Evolutionary conservation across 1,140 invertebrate species (phyloP).

Genomic region (Telenomus remus): DNA sequence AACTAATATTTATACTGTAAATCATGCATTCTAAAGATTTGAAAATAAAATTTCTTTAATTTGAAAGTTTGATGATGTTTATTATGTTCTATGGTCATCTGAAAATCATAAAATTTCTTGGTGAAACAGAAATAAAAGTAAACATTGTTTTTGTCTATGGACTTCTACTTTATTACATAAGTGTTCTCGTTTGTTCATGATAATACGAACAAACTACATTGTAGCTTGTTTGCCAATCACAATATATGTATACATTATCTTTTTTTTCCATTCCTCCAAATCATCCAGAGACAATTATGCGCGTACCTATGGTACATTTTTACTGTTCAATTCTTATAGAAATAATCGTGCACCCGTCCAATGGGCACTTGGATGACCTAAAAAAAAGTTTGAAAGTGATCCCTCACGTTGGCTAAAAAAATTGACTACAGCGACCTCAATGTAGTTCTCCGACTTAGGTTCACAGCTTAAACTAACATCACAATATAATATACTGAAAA

Average conservation of each 20-base stretch:
- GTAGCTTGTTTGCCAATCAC: constrained; percentile 74
- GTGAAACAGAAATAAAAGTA: constrained; percentile 43
- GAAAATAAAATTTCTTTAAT: too few relatives aligned
- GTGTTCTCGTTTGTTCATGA: constrained; percentile 73
- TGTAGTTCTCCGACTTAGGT: constrained; percentile 68
- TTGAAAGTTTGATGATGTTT: too few relatives aligned
- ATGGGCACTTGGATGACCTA: constrained; percentile 64
- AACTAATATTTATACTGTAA: constrained; percentile 11
- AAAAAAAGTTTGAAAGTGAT: constrained; percentile 69
- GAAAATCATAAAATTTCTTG: constrained; percentile 8
- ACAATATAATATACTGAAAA: constrained; percentile 74
- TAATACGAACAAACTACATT: constrained; percentile 75
- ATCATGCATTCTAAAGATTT: too few relatives aligned
- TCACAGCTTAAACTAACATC: constrained; percentile 74
- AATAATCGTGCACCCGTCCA: constrained; percentile 53
- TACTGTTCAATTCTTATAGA: constrained; percentile 59
- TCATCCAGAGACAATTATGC: constrained; percentile 71
- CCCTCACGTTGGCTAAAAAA: constrained; percentile 65
- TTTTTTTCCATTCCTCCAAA: constrained; percentile 64
- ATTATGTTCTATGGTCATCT: constrained; percentile 3
- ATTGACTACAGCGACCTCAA: constrained; percentile 72
- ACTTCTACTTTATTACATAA: constrained; percentile 76
- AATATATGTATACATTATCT: constrained; percentile 69
- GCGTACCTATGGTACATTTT: constrained; percentile 63
- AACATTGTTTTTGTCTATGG: constrained; percentile 65